Percentiles rank a stretch among this genome's conserved stretches.
phyloP scores from a whole-genome alignment of 2,888 invertebrate genomes.

The Phrixothrix hirtus region DNA sequence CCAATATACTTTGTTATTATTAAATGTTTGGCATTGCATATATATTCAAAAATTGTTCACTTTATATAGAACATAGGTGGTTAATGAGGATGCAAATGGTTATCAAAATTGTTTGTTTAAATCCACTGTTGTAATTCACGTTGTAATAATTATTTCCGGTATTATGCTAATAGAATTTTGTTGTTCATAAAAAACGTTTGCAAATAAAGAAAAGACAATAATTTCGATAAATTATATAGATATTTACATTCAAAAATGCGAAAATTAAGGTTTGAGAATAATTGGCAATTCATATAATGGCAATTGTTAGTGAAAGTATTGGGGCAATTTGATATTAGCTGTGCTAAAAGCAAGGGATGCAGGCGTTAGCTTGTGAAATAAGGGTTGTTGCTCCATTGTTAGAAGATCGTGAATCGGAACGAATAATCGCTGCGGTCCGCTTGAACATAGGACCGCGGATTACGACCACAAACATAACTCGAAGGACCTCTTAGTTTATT shows the following conservation, averaged over 20 bases:
- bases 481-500: conserved; percentile 20
- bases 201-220: no score
- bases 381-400: conserved; percentile 31
- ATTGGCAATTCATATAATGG: conserved; percentile 33
- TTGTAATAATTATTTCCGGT: no score
- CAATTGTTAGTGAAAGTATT: conserved; percentile 29
- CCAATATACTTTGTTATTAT: no score
- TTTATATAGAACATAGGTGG: no score
- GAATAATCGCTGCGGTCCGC: conserved; percentile 27
- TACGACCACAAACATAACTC: conserved; percentile 23
- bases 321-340: conserved; percentile 17
- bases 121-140: no score
- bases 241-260: neutral
- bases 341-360: conserved; percentile 21
- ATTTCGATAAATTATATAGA: neutral
- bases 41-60: no score
- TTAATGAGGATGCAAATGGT: no score
- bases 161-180: neutral
- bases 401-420: conserved; percentile 24
- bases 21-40: no score
- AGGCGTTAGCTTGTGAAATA: conserved; percentile 31
- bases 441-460: conserved; percentile 27
- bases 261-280: conserved; percentile 22
- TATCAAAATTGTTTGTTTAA: no score
- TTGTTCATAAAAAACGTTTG: neutral